Conservation (phyloP, 2,797 vertebrate species). For the Spinus olivaceus region DNA sequence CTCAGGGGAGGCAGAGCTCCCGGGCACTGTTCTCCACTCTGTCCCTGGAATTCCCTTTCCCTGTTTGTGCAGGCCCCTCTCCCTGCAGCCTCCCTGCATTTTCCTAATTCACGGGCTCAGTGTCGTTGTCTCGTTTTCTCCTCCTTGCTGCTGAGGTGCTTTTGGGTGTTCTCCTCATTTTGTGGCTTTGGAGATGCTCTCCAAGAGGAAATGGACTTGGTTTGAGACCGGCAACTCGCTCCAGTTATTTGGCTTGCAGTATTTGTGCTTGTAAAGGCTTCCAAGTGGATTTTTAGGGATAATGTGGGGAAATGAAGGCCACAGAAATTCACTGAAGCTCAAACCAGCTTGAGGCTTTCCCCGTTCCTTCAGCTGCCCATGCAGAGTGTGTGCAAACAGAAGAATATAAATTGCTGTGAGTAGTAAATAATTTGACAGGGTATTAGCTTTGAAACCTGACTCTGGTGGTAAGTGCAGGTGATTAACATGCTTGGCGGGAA, state of each 20-base stretch:
- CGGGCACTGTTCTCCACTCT: no score
- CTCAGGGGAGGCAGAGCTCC: background rate
- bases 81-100: fast-evolving
- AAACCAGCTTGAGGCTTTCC: background rate
- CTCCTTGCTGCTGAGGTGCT: background rate
- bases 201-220: background rate
- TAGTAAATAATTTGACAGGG: background rate
- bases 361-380: fast-evolving
- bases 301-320: fast-evolving
- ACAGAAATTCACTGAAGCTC: background rate
- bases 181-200: background rate
- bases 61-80: background rate
- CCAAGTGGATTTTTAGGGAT: background rate
- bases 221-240: background rate
- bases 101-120: background rate
- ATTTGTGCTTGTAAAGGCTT: background rate
- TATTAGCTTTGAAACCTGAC: background rate
- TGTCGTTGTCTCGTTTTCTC: background rate
- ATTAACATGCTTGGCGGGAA: background rate
- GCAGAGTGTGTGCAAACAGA: background rate
- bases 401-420: background rate
- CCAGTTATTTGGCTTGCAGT: fast-evolving
- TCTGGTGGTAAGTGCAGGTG: background rate
- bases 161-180: background rate
- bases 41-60: no score